A percentile compares a stretch with the other conserved stretches of the same genome.
phyloP scores from a whole-genome alignment of 2,797 vertebrate species.

The Vespertilio murinus region DNA sequence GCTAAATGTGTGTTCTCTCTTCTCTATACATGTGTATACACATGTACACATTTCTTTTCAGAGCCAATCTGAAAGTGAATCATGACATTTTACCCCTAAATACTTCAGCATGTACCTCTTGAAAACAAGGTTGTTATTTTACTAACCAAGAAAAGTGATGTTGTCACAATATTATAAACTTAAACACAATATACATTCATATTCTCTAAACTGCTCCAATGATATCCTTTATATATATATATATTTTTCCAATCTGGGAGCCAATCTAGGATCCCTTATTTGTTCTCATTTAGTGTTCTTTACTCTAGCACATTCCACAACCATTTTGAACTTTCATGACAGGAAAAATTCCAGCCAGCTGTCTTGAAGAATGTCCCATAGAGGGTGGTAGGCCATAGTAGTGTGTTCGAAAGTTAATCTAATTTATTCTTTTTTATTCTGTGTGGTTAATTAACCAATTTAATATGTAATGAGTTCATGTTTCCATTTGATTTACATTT shows the following conservation, averaged over 20 bases:
- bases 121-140: neutral
- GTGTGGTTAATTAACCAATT: neutral
- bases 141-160: neutral
- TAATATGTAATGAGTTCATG: neutral
- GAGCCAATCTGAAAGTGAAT: conserved; percentile 22
- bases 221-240: neutral
- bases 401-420: neutral
- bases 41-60: neutral
- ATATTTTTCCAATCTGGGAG: neutral
- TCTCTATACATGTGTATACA: neutral
- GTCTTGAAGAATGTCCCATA: neutral
- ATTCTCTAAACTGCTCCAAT: neutral
- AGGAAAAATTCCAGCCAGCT: neutral
- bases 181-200: neutral
- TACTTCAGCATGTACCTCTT: neutral
- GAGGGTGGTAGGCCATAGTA: neutral
- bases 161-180: neutral
- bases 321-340: neutral
- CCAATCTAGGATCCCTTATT: neutral
- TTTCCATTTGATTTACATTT: conserved; percentile 41
- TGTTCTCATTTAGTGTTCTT: neutral
- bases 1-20: neutral
- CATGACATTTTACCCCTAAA: neutral
- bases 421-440: conserved; percentile 28
- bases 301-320: neutral